Evolutionary conservation across 2,797 vertebrate species (phyloP), one percentile per base, ranked within the genome.

Genomic region (Silurus lanzhouensis): DNA sequence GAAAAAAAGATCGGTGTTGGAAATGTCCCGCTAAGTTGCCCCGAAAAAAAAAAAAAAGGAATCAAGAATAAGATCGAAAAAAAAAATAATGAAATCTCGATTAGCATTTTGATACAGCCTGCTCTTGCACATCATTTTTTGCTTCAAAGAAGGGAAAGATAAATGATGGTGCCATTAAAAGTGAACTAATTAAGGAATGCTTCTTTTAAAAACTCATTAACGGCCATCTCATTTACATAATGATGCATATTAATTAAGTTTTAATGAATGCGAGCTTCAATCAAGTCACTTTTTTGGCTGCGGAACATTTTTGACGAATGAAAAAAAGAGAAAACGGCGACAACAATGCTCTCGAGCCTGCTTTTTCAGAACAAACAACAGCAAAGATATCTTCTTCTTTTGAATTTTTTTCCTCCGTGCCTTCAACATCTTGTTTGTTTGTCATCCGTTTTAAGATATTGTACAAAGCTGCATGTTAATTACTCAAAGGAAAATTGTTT

Each of bases 191-290:
- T 99, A 99, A 99, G 98, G 97, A 99, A 99, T 94, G 97, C 97
- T 99, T 99, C 98, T 99, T 99, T 99, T 99, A 99, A 99, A 94
- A 99, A 99, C 98, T 99, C 98, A 99, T 99, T 99, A 99, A 99
- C 97, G 97, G 97, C 97, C 99, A 93, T 97, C 98, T 99, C 97
- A 99, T 99, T 99, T 99, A 97, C 98, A 99, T 99, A 99, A 99
- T 99, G 97, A 99, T 99, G 98, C 98, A 99, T 99, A 99, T 99
- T 99, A 99, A 99, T 99, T 99, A 99, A 98, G 98, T 99, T 99
- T 99, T 99, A 99, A 99, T 99, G 98, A 99, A 97, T 96, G 95
- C 97, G 96, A 97, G 97, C 97, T 98, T 98, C 96, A 96, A 97
- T 96, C 97, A 97, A 99, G 97, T 96, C 95, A 96, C 97, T 97